Evolutionary conservation across 2,888 invertebrate genomes (phyloP).

Genomic region (Entomobrya multifasciata): DNA sequence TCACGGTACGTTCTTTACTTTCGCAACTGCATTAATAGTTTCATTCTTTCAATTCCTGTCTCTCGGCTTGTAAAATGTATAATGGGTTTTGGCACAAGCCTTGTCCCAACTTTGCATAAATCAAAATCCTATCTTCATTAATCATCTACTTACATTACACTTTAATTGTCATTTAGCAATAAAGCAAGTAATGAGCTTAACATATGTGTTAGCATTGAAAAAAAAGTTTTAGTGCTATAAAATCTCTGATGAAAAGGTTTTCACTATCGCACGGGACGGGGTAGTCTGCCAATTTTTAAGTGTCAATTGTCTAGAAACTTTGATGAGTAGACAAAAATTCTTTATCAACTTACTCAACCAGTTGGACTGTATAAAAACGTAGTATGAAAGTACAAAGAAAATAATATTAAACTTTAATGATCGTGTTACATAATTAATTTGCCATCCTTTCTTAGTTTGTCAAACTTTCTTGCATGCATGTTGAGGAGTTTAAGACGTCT

Average conservation of each 20-base stretch:
- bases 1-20: no score
- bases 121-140: no score
- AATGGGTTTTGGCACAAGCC: no score
- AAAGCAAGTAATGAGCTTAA: background rate
- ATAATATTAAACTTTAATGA: no score
- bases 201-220: background rate
- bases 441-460: background rate
- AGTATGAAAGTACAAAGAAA: no score
- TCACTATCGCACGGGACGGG: background rate
- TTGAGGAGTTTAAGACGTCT: background rate
- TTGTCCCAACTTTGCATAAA: no score
- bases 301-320: constrained; percentile 21
- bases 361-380: no score
- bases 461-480: background rate
- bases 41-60: no score
- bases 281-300: background rate
- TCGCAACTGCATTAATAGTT: no score
- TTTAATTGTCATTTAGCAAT: background rate
- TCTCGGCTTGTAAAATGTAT: no score
- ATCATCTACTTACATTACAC: background rate
- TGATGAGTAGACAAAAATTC: background rate
- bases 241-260: background rate
- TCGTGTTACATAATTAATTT: background rate
- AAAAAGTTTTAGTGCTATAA: background rate
- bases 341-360: background rate